Percentiles rank a stretch among this genome's conserved stretches.
Conservation (phyloP, 2,113 vertebrate species). For the Pangasianodon hypophthalmus region DNA sequence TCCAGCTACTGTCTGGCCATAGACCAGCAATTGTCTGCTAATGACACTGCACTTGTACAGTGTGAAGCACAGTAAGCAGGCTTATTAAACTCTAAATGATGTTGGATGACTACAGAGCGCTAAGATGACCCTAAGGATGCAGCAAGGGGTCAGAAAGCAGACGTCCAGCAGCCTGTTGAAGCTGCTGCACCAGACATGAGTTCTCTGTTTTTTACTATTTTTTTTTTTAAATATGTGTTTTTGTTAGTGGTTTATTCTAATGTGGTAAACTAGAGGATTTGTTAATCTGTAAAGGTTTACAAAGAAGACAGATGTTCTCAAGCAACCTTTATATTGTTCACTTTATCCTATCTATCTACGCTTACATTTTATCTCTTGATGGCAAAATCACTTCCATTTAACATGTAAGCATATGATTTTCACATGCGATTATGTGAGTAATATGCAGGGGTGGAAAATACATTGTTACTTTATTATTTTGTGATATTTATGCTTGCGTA, state of each 20-base stretch:
- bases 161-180: not conserved
- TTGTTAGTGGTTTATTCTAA: not conserved
- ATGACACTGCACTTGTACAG: slow-evolving; percentile 38
- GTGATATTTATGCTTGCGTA: not conserved
- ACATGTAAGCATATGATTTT: not conserved
- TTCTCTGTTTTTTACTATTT: not conserved
- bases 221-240: not conserved
- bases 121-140: not conserved
- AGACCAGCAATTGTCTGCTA: slow-evolving; percentile 53
- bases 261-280: not conserved
- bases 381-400: too few relatives aligned
- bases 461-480: not conserved
- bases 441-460: not conserved
- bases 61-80: slow-evolving; percentile 29
- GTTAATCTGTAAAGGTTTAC: not conserved
- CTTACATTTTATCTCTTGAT: too few relatives aligned
- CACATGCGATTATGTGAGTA: not conserved
- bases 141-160: slow-evolving; percentile 30
- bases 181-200: not conserved
- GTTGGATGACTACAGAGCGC: slow-evolving; percentile 4
- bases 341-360: not conserved
- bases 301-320: not conserved
- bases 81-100: slow-evolving; percentile 36
- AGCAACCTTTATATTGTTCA: too few relatives aligned
- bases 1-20: slow-evolving; percentile 42